Evolutionary conservation across 2,113 vertebrate genomes (phyloP).

Genomic region (Caracal caracal): DNA sequence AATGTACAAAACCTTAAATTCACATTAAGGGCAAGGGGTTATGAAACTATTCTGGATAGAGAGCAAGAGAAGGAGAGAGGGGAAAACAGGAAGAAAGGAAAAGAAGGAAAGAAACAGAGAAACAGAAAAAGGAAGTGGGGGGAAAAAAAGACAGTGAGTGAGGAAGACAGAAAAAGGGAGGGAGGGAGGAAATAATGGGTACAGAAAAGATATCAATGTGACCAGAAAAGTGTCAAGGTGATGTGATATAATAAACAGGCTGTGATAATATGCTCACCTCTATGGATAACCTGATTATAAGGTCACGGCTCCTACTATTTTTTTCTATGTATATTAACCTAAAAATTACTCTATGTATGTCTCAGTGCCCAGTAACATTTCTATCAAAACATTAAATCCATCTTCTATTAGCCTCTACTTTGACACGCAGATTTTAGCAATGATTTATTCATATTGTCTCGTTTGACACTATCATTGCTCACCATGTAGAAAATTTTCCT

Average conservation of each 20-base stretch:
- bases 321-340: background rate
- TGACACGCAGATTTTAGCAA: background rate
- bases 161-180: background rate
- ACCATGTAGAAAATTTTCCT: background rate
- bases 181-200: background rate
- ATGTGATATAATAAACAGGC: fast-evolving
- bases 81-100: background rate
- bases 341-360: background rate
- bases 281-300: background rate
- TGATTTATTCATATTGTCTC: background rate
- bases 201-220: background rate
- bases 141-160: background rate
- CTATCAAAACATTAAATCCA: constrained; percentile 3
- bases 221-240: background rate
- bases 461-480: background rate
- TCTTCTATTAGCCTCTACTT: background rate
- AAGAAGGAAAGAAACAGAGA: background rate
- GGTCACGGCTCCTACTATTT: background rate
- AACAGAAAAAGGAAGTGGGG: background rate
- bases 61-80: background rate
- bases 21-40: background rate
- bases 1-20: background rate
- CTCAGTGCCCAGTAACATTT: background rate
- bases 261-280: background rate
- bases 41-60: background rate